Evolutionary conservation across 2,888 invertebrate genomes (phyloP).

Genomic region (Apodemia mormo): DNA sequence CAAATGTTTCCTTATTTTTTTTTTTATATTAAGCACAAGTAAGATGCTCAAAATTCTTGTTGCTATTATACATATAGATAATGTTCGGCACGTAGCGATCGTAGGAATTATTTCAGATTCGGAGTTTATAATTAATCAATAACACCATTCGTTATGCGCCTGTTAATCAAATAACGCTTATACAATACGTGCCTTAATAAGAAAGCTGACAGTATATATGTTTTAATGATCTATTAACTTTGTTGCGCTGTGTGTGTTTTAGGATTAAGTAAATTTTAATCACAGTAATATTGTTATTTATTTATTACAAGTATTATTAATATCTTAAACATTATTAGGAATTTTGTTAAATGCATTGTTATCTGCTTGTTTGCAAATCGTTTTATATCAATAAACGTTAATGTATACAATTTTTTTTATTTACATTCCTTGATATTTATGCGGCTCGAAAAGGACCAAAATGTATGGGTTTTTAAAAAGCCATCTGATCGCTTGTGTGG

Average conservation of each 20-base stretch:
- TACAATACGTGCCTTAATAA: background rate
- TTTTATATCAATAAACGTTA: slow-evolving; percentile 14
- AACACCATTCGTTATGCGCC: no score
- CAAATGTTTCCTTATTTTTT: no score
- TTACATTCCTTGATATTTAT: background rate
- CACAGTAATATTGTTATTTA: slow-evolving; percentile 7
- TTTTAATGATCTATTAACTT: background rate
- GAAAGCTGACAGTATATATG: background rate
- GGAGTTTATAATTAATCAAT: no score
- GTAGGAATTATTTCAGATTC: no score
- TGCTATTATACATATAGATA: no score
- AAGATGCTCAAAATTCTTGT: no score
- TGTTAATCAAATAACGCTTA: no score
- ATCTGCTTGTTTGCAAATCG: slow-evolving; percentile 10
- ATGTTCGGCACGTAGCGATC: background rate
- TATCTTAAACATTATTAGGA: background rate
- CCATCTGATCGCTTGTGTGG: no score
- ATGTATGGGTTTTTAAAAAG: background rate
- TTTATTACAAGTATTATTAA: slow-evolving; percentile 11
- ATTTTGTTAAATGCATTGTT: slow-evolving; percentile 10
- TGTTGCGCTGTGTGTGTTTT: slow-evolving; percentile 6
- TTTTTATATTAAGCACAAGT: no score
- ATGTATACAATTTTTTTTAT: slow-evolving; percentile 5
- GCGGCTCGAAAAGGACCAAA: background rate
- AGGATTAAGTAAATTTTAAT: slow-evolving; percentile 10